Evolutionary conservation across 2,113 vertebrate species (phyloP), one percentile per base, ranked within the genome.

Genomic region (Mobula hypostoma): DNA sequence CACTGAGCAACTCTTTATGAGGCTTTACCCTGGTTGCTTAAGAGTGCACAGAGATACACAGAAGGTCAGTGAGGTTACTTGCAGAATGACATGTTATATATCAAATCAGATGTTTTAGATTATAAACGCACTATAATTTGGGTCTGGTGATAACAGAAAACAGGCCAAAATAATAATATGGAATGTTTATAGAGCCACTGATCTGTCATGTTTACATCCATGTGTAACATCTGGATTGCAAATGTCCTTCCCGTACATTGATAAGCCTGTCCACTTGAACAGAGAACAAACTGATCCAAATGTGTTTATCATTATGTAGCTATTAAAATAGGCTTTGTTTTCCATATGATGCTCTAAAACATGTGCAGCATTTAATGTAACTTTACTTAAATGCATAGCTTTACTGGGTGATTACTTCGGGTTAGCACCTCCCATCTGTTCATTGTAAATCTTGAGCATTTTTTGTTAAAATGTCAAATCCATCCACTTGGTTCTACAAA

Each of bases 261-360:
- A 74, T 93, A 93, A 74, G 40, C 68, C 21, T 2, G 19, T 72
- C 32, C 70, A 74, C 74, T 74, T 93, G 68, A 19, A 74, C 66
- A 74, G 70, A 93, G 70, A 76, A 74, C 91, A 74, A 72, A 74
- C 91, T 93, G 91, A 74, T 76, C 70, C 40, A 93, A 93, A 40
- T 66, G 58, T 56, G 91, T 27, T 14, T 74, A 74, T 93, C 70
- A 48, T 90, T 93, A 29, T 66, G 36, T 7, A 40, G 66, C 66
- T 76, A 93, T 56, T 93, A 93, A 56, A 93, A 48, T 29, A 27
- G 40, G 40, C 40, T 48, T 72, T 74, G 19, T 56, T 72, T 90
- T 72, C 70, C 74, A 5, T 66, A 56, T 56, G 48, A 29, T 93
- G 40, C 36, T 14, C 70, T 63, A 48, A 74, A 74, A 21, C 68